phyloP scores from a whole-genome alignment of 2,888 invertebrate species.

The Caenorhabditis sinica region DNA sequence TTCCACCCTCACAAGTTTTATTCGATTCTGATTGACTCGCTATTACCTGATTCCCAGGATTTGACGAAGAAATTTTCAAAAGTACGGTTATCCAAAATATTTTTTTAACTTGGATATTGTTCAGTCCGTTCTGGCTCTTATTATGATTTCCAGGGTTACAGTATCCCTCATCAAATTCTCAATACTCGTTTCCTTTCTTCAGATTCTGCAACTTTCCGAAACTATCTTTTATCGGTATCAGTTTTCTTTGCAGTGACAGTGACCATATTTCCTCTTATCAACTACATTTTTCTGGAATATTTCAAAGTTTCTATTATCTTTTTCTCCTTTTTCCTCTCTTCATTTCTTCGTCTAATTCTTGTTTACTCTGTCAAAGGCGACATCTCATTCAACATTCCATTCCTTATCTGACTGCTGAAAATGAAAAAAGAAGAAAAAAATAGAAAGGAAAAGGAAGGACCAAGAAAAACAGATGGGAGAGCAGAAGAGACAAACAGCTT shows the following conservation, averaged over 20 bases:
- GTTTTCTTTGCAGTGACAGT: not conserved
- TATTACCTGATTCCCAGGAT: too few relatives aligned
- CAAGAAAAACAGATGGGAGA: slow-evolving; percentile 38
- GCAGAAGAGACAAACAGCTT: not conserved
- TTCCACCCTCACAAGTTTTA: not conserved
- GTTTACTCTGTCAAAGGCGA: slow-evolving; percentile 10
- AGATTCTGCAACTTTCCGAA: not conserved
- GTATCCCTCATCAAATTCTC: too few relatives aligned
- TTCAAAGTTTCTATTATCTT: slow-evolving; percentile 24
- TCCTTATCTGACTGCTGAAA: slow-evolving; percentile 35
- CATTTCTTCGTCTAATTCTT: slow-evolving; percentile 9
- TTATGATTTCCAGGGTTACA: too few relatives aligned
- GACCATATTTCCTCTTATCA: slow-evolving; percentile 11
- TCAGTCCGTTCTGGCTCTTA: too few relatives aligned
- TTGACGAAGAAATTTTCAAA: too few relatives aligned
- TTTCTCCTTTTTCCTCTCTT: not conserved
- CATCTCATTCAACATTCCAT: slow-evolving; percentile 36
- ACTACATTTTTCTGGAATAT: slow-evolving; percentile 26
- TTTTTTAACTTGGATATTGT: too few relatives aligned
- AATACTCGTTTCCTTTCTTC: not conserved
- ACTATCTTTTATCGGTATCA: not conserved
- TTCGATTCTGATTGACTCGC: not conserved
- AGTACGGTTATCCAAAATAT: too few relatives aligned
- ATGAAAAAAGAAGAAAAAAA: slow-evolving; percentile 15
- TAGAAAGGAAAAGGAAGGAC: slow-evolving; percentile 26